Conservation (phyloP, 2,888 invertebrate genomes). For the Phyllotreta striolata region DNA sequence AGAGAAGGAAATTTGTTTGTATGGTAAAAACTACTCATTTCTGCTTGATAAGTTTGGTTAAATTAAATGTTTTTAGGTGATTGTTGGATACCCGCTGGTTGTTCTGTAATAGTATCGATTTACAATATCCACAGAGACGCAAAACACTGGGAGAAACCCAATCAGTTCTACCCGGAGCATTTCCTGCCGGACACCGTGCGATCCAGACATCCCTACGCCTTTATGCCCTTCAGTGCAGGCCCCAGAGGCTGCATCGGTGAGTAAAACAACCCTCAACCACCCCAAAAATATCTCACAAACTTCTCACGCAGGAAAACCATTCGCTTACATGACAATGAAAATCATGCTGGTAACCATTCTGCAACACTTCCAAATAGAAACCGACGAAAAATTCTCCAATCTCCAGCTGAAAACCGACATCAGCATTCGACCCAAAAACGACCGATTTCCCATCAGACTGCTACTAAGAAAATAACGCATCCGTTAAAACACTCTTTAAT, state of each 20-base stretch:
- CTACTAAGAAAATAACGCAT: no score
- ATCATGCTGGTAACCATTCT: slow-evolving; percentile 45
- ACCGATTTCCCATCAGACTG: slow-evolving; percentile 44
- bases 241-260: slow-evolving; percentile 53
- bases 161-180: slow-evolving; percentile 55
- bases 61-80: slow-evolving; percentile 38
- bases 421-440: slow-evolving; percentile 44
- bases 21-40: slow-evolving; percentile 28
- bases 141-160: slow-evolving; percentile 52
- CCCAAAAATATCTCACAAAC: slow-evolving; percentile 25
- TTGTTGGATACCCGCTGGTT: slow-evolving; percentile 46
- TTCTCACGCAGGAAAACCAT: slow-evolving; percentile 45
- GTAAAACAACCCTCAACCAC: slow-evolving; percentile 1
- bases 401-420: slow-evolving; percentile 46
- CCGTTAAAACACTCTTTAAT: no score
- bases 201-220: slow-evolving; percentile 50
- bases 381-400: slow-evolving; percentile 47
- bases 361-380: slow-evolving; percentile 43
- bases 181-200: slow-evolving; percentile 51
- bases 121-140: slow-evolving; percentile 50
- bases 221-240: slow-evolving; percentile 55
- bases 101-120: slow-evolving; percentile 48
- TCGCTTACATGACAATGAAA: slow-evolving; percentile 45
- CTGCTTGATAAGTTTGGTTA: no score
- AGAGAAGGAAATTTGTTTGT: slow-evolving; percentile 45